Evolutionary conservation across 2,113 vertebrate genomes (phyloP).

Genomic region (Takifugu flavidus): DNA sequence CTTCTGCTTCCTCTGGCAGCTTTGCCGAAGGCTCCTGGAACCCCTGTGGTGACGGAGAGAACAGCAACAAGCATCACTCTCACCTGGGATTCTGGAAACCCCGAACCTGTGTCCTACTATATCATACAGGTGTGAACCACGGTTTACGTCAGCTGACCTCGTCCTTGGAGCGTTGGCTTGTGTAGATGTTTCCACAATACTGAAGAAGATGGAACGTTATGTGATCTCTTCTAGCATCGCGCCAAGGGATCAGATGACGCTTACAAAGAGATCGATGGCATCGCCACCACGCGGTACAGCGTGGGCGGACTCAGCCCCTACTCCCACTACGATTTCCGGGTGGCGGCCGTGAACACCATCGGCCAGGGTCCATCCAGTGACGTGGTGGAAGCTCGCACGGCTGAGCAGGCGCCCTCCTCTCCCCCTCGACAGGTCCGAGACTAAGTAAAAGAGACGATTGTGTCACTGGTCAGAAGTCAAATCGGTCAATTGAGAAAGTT

Average conservation of each 20-base stretch:
- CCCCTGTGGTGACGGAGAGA: constrained; percentile 91
- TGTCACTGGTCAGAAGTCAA: not conserved
- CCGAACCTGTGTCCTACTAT: constrained; percentile 95
- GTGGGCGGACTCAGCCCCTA: constrained; percentile 97
- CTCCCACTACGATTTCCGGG: constrained; percentile 94
- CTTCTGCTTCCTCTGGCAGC: constrained; percentile 69
- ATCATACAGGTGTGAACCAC: constrained; percentile 74
- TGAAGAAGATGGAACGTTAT: not conserved
- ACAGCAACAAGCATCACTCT: constrained; percentile 97
- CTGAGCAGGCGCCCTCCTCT: constrained; percentile 95
- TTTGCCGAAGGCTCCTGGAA: constrained; percentile 91
- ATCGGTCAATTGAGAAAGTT: too few relatives aligned
- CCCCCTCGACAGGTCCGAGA: constrained; percentile 88
- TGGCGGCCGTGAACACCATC: constrained; percentile 96
- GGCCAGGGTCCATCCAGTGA: constrained; percentile 91
- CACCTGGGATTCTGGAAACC: constrained; percentile 98
- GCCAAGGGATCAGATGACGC: constrained; percentile 86
- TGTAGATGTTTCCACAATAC: too few relatives aligned
- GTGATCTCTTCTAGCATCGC: constrained; percentile 78
- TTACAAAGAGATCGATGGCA: constrained; percentile 96
- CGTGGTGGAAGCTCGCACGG: constrained; percentile 88
- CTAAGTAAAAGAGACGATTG: not conserved
- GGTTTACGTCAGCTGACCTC: too few relatives aligned
- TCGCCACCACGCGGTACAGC: constrained; percentile 96
- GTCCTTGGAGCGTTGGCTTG: too few relatives aligned